A percentile compares a stretch with the other conserved stretches of the same genome.
Conservation (phyloP, 64 coral and sea anemone genomes). For the Montipora efflorescens region DNA sequence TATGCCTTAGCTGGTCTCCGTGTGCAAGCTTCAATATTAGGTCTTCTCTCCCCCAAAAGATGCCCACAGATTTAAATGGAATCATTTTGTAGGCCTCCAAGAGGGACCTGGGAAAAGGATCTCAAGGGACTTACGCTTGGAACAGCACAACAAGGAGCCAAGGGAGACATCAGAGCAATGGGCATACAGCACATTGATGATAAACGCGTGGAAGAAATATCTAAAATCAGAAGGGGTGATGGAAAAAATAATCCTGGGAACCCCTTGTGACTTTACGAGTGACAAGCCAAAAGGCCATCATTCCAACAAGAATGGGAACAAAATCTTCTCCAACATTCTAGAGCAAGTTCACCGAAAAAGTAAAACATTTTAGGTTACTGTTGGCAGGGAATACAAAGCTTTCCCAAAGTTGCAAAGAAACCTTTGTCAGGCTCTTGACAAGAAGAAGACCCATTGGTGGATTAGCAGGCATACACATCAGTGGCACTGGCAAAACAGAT, state of each 20-base stretch:
- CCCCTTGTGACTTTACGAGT: conserved; percentile 30
- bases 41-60: conserved; percentile 45
- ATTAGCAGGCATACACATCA: conserved; percentile 37
- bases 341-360: conserved; percentile 23
- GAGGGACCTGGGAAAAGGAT: conserved; percentile 46
- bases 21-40: conserved; percentile 29
- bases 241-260: conserved; percentile 30
- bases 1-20: conserved; percentile 67
- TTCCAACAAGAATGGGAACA: conserved; percentile 45
- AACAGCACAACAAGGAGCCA: conserved; percentile 49
- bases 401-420: conserved; percentile 1
- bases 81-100: conserved; percentile 47
- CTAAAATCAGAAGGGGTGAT: conserved; percentile 45
- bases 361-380: not conserved
- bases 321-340: conserved; percentile 43
- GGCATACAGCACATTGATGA: conserved; percentile 51
- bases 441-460: conserved; percentile 23
- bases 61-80: conserved; percentile 54
- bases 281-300: not conserved
- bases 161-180: conserved; percentile 40
- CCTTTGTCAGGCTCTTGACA: conserved; percentile 23
- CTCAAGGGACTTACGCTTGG: conserved; percentile 51
- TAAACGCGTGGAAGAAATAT: conserved; percentile 8
- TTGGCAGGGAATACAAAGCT: conserved; percentile 27
- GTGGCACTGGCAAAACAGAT: conserved; percentile 46